Conservation (phyloP, 2,113 vertebrate genomes). For the Amphilophus citrinellus region DNA sequence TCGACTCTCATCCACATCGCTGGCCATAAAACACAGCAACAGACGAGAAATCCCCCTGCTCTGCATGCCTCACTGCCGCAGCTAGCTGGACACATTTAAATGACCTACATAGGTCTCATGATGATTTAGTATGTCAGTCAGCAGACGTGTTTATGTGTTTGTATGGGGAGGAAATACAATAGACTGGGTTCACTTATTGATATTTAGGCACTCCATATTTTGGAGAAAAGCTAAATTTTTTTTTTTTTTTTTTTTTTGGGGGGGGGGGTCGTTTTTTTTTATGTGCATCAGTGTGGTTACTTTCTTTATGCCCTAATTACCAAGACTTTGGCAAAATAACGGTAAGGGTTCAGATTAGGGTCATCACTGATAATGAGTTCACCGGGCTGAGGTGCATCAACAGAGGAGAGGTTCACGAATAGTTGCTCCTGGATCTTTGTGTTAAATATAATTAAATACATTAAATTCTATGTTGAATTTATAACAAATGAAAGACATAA, state of each 20-base stretch:
- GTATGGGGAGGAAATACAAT: not conserved
- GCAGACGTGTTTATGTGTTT: constrained; percentile 20
- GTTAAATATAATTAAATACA: not conserved
- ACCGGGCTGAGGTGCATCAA: too few species aligned
- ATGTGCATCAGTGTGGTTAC: not conserved
- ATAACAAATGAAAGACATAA: not conserved
- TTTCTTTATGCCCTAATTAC: not conserved
- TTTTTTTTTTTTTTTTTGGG: too few species aligned
- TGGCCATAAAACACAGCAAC: constrained; percentile 19
- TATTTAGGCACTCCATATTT: not conserved
- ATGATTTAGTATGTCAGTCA: constrained; percentile 54
- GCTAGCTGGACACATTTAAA: constrained; percentile 29
- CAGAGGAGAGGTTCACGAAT: not conserved
- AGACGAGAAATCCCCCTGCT: constrained; percentile 53
- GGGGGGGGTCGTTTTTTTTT: not conserved
- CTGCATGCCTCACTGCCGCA: constrained; percentile 35
- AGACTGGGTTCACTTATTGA: not conserved
- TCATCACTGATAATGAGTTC: not conserved
- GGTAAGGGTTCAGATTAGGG: not conserved
- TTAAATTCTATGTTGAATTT: too few species aligned
- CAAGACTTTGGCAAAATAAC: not conserved
- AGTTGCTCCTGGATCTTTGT: not conserved
- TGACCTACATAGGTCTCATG: constrained; percentile 68
- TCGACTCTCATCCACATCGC: constrained; percentile 32
- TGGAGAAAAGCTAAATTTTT: too few species aligned